Conservation (phyloP, 2,797 vertebrate genomes). For the Malurus leucopterus region DNA sequence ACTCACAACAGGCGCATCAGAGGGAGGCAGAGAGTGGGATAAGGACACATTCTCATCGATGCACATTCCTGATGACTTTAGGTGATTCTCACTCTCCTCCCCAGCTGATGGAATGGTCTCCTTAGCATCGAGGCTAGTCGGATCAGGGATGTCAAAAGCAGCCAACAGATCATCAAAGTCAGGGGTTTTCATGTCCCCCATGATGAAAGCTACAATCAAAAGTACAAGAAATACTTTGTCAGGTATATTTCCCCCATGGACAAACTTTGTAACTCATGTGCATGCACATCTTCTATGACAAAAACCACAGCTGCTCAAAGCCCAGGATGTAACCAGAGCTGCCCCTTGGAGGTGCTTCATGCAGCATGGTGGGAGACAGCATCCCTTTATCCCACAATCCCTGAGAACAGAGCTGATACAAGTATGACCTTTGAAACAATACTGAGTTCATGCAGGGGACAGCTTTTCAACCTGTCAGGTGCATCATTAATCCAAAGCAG, state of each 20-base stretch:
- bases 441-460: not conserved
- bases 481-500: not conserved
- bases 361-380: not conserved
- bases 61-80: constrained; percentile 84
- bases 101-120: constrained; percentile 86
- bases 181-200: constrained; percentile 99
- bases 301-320: not conserved
- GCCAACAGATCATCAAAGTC: constrained; percentile 98
- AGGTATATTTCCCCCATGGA: not conserved
- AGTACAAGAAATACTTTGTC: constrained; percentile 50
- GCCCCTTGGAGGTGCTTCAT: not conserved
- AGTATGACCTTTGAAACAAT: accelerated
- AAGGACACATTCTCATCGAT: constrained; percentile 79
- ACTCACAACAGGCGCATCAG: constrained; percentile 87
- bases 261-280: not conserved
- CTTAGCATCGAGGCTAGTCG: constrained; percentile 92
- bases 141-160: constrained; percentile 98
- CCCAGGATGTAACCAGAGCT: not conserved
- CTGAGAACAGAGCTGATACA: not conserved
- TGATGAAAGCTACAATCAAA: constrained; percentile 77
- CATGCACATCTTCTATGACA: not conserved
- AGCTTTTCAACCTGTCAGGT: not conserved
- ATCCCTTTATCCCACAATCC: not conserved
- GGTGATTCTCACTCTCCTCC: constrained; percentile 84
- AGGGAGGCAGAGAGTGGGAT: constrained; percentile 72